Base-by-base conservation (phyloP, 2,888 invertebrate genomes). In the Omphaloscelis lunosa region DNA sequence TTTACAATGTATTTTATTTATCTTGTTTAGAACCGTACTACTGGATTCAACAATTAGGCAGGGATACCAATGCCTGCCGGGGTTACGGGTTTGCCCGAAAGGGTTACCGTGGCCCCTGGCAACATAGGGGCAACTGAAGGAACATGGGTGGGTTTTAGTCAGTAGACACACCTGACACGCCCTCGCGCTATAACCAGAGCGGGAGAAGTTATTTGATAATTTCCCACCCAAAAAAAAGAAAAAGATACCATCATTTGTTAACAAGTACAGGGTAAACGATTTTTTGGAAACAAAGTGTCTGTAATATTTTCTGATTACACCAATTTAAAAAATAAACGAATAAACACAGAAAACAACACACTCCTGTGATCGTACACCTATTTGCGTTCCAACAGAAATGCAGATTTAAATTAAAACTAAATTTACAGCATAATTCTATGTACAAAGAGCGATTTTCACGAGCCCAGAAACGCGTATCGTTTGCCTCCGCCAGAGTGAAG, bases 1-100 rank as follows among this genome's bases (percentile, higher is more conserved):
- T 65, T 65, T 48, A 86, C 53, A 58, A 12, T 75, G 67, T 71
- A 41, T 77, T 77, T 77, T 68, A 77, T 65, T 77, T 66, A 39
- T 34, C 17, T 66, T 51, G 51, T 61, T 77, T 62, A 53, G 27
- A 58, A 51, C 23, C 34, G 20, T 62, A 1, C 29, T 48, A 68
- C 45, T 48, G 15, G 58, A n/a, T 73, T 53, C 15, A 2, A 61
- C 29, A 20, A 29, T 71, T 53, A 59, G 27, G 7, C 12, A 63
- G n/a, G 9, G 23, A 23, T 17, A 34, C 27, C 0, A 23, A n/a
- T n/a, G n/a, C n/a, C n/a, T n/a, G n/a, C n/a, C n/a, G n/a, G n/a
- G n/a, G n/a, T n/a, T n/a, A n/a, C n/a, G n/a, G n/a, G n/a, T n/a
- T n/a, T n/a, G n/a, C n/a, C n/a, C n/a, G n/a, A n/a, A n/a, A n/a